Evolutionary conservation across 2,888 invertebrate species (phyloP), one percentile per base, ranked within the genome.

Genomic region (Autographa pulchrina): DNA sequence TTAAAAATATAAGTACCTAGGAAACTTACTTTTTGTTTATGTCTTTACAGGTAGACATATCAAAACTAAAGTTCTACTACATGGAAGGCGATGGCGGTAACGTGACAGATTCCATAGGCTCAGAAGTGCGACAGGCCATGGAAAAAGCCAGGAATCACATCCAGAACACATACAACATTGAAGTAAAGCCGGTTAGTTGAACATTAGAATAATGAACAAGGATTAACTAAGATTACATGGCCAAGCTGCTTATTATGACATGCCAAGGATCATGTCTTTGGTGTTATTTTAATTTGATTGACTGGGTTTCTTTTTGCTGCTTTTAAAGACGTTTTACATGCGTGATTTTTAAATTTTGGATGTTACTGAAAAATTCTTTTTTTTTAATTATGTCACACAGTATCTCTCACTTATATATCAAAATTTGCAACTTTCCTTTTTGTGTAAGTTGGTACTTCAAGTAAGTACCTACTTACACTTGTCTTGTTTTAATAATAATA

Each of bases 71-170:
- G 73, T 96, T 98, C 83, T 98, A 97, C 89, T 98, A 98, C 88
- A 97, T 98, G 97, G 97, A 98, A 80, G 97, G 98, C 75, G 97
- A 98, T 80, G 97, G 97, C 6, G 96, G 97, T 65, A 96, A 97
- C 32, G 94, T 98, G 65, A 96, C 97, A 2, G 96, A 96, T 70
- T 90, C 95, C 3, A 96, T 97, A 0, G 96, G 96, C 52, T 86
- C 93, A 8, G 97, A 97, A 70, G 96, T 97, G 5, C 96, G 94
- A 82, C 90, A 87, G 25, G 96, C 96, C 5, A 96, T 97, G 89
- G 90, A 93, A 7, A 96, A 94, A 85, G 95, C 97, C 2, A 94
- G 95, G 59, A 85, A 90, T 20, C 96, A 97, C 82, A 92, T 98
- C 3, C 94, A 96, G 80, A 89, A 91, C 6, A 96, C 94, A 0